Evolutionary conservation across 2,888 invertebrate genomes (phyloP).

Genomic region (Cryptocephalus moraei): DNA sequence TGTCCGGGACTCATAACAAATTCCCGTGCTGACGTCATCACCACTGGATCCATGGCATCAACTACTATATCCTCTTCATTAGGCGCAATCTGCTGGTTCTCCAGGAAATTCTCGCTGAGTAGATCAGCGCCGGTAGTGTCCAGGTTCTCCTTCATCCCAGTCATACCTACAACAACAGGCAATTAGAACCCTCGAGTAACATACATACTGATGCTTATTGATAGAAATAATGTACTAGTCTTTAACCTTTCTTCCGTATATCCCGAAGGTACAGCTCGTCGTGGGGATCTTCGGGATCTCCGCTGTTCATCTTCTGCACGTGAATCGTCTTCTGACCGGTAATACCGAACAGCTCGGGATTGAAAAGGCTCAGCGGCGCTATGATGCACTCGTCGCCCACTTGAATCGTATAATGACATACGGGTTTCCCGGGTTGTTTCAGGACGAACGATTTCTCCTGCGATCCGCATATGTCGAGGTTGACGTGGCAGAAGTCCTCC

Average conservation of each 20-base stretch:
- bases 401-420: constrained; percentile 65
- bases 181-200: neutral
- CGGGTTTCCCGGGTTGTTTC: constrained; percentile 57
- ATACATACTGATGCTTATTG: neutral
- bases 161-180: constrained; percentile 31
- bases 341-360: constrained; percentile 78
- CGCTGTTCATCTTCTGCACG: constrained; percentile 56
- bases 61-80: constrained; percentile 65
- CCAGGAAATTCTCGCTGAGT: constrained; percentile 40
- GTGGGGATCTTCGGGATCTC: constrained; percentile 88
- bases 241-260: constrained; percentile 53
- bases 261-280: constrained; percentile 87
- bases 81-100: constrained; percentile 43
- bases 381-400: constrained; percentile 86
- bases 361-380: constrained; percentile 80
- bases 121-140: constrained; percentile 40
- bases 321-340: constrained; percentile 67
- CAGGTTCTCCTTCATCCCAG: constrained; percentile 45
- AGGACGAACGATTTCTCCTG: constrained; percentile 72
- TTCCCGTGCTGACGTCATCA: constrained; percentile 42
- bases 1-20: constrained; percentile 66
- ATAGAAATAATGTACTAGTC: neutral
- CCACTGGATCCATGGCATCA: constrained; percentile 46
- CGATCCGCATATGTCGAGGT: constrained; percentile 81
- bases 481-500: constrained; percentile 84